Evolutionary conservation across 2,888 invertebrate genomes (phyloP).

Genomic region (Napeogenes sylphis): DNA sequence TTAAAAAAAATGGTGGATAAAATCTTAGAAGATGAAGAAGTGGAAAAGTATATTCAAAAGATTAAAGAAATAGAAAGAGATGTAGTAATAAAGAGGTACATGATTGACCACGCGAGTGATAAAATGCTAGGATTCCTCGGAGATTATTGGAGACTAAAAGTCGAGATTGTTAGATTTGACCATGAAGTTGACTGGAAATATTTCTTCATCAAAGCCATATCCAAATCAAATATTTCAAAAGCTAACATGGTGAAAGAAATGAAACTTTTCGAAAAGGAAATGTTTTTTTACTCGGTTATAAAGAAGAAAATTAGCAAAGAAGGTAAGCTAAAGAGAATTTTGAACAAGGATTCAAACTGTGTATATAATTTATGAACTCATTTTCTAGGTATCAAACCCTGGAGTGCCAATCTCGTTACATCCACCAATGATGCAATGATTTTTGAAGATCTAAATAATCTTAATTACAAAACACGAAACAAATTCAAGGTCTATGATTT

Average conservation of each 20-base stretch:
- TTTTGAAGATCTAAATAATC: constrained; percentile 61
- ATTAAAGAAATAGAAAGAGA: constrained; percentile 38
- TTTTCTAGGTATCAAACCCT: constrained; percentile 52
- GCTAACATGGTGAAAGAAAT: constrained; percentile 59
- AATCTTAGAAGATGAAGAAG: constrained; percentile 34
- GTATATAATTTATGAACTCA: not conserved
- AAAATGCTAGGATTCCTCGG: constrained; percentile 66
- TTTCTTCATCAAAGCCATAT: constrained; percentile 63
- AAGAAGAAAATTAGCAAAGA: constrained; percentile 47
- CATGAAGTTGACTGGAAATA: constrained; percentile 36
- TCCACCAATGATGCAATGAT: constrained; percentile 54
- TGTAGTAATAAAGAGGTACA: constrained; percentile 41
- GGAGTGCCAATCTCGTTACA: constrained; percentile 55
- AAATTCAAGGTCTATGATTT: constrained; percentile 64
- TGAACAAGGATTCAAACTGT: not conserved
- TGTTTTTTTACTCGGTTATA: constrained; percentile 52
- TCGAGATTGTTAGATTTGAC: constrained; percentile 37
- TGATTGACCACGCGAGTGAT: constrained; percentile 52
- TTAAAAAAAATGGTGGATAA: not conserved
- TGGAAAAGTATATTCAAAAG: constrained; percentile 48
- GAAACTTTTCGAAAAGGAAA: constrained; percentile 57
- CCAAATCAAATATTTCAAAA: constrained; percentile 57
- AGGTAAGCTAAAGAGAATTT: constrained; percentile 43
- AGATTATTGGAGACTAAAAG: constrained; percentile 65
- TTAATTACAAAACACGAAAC: constrained; percentile 50